A percentile compares a stretch with the other conserved stretches of the same genome.
phyloP scores from a whole-genome alignment of 2,113 vertebrate genomes.

The human region DNA sequence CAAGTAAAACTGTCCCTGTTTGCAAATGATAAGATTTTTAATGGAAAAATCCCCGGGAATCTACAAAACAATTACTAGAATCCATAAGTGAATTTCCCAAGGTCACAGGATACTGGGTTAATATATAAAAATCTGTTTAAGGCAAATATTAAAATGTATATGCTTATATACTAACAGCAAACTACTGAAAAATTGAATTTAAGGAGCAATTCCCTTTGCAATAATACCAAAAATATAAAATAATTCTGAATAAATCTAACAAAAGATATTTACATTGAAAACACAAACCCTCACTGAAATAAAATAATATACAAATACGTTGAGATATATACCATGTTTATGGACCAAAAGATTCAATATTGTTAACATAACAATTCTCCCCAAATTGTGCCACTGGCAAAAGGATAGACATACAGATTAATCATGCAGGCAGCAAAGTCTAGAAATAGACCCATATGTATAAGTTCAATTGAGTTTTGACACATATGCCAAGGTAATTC shows the following conservation, averaged over 20 bases:
- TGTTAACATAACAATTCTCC: not conserved
- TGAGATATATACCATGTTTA: not conserved
- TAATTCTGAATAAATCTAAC: not conserved
- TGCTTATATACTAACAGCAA: not conserved
- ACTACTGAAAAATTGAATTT: not conserved
- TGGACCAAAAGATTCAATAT: not conserved
- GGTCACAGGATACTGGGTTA: not conserved
- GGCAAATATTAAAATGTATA: not conserved
- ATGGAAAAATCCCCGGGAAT: not conserved
- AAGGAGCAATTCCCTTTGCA: not conserved
- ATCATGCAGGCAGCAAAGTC: not conserved
- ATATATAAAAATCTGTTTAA: constrained; percentile 17
- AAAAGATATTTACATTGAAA: not conserved
- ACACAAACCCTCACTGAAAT: not conserved
- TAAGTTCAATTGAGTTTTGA: not conserved
- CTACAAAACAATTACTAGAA: constrained; percentile 16
- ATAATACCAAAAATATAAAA: not conserved
- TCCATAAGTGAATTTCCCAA: not conserved
- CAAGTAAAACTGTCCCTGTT: not conserved
- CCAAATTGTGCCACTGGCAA: not conserved
- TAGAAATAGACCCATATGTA: not conserved
- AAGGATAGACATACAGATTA: not conserved
- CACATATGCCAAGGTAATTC: not conserved
- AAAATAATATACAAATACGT: not conserved
- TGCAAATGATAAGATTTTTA: not conserved